Conservation (phyloP, 2,888 invertebrate genomes). For the Mallateleia sp. region DNA sequence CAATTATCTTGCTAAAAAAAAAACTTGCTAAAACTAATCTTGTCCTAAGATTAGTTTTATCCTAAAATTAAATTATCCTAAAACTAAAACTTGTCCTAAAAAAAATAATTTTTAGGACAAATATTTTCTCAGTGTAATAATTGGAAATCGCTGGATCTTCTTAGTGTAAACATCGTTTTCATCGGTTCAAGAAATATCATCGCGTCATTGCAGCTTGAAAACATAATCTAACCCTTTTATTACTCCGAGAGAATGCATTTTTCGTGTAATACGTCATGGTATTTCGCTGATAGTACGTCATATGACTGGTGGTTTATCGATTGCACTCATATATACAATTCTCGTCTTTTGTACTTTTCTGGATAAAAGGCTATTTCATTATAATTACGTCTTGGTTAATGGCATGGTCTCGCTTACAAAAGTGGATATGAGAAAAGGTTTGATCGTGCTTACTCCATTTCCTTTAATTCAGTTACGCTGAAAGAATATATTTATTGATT, state of each 20-base stretch:
- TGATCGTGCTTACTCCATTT: conserved; percentile 8
- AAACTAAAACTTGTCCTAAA: too few relatives aligned
- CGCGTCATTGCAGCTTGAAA: conserved; percentile 36
- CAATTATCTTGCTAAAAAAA: too few relatives aligned
- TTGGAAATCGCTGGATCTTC: too few relatives aligned
- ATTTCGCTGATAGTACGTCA: conserved; percentile 56
- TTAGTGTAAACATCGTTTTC: too few relatives aligned
- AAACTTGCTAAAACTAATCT: too few relatives aligned
- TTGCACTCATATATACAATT: conserved; percentile 39
- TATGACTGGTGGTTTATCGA: conserved; percentile 62
- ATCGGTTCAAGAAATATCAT: conserved; percentile 32
- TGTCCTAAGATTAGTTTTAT: too few relatives aligned
- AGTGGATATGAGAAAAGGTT: conserved; percentile 20
- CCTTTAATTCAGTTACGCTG: conserved; percentile 22
- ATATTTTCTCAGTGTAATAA: too few relatives aligned
- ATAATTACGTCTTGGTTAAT: conserved; percentile 57
- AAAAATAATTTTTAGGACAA: too few relatives aligned
- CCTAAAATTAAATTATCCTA: too few relatives aligned
- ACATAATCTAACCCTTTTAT: conserved; percentile 36
- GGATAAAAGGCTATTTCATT: conserved; percentile 68
- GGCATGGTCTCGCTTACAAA: conserved; percentile 31
- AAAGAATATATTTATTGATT: too few relatives aligned
- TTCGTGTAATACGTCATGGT: conserved; percentile 69
- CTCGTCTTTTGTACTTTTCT: conserved; percentile 28
- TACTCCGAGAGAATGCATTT: conserved; percentile 60